Base-by-base conservation (phyloP, 2,888 invertebrate genomes). In the Cryptocephalus primarius region DNA sequence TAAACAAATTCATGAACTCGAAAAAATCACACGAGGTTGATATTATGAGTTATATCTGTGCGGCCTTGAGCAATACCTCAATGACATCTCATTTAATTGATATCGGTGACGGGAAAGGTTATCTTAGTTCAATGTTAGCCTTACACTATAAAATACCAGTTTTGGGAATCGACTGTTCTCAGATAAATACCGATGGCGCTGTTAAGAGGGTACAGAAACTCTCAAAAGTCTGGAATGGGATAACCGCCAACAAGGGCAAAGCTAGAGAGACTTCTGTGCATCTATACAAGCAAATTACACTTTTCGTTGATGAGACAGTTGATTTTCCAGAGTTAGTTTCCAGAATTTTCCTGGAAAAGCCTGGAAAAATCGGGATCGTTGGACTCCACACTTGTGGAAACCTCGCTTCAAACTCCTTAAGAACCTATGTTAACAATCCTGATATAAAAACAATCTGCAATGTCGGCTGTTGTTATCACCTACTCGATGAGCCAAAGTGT, bases 371-470 rank as follows among this genome's bases (percentile, higher is more conserved):
- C n/a, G 73, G 80, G 33, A 58, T 84, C 2, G 78, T 76, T 61
- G 93, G 93, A 9, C 74, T 94, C 8, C 94, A 94, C 64, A 91
- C 93, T 0, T 94, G 94, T 66, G 94, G 94, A 0, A 82, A 87
- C 69, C 72, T 94, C 8, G 84, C 86, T 0, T 73, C 88, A 1
- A 79, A 80, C 9, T 82, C 82, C 38, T 70, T 92, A 1, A 78
- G 79, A 50, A 73, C 88, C 10, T 93, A 89, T 63, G 63, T 72
- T 4, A 58, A 68, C 0, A 78, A 77, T 48, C 47, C 70, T 0
- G 63, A 74, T 31, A 74, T 82, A 0, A 73, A 71, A 48, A 75
- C 79, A 0, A 64, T 92, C 1, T 83, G 88, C 59, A 85, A 85
- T 62, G 85, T 94, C 34, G 89, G 91, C 0, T 95, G 94, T 65